Base-by-base conservation (phyloP, 2,113 vertebrate genomes). In the Vicugna pacos region DNA sequence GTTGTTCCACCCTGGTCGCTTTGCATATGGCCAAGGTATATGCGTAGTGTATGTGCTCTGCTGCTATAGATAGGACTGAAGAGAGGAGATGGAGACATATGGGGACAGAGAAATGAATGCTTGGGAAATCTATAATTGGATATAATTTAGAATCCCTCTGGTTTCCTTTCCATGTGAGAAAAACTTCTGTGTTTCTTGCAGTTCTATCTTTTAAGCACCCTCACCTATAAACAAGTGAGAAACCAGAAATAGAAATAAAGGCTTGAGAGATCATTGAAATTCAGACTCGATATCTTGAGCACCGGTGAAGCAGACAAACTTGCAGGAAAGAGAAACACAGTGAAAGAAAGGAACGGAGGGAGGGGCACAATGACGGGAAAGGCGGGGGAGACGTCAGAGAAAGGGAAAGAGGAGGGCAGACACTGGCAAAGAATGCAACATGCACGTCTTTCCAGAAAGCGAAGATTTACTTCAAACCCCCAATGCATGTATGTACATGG, bases 181-280 rank as follows among this genome's bases (percentile, higher is more conserved):
- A 80, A 67, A 2, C 52, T 67, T 91, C 77, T 65, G 9, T 83
- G 32, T 83, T 96, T 83, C 75, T 76, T 64, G 24, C 75, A 62
- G 85, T 90, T 94, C 60, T 75, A 17, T 67, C 72, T 77, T 62
- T 52, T 87, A 73, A 94, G 52, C 8, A 50, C n/a, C 19, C 58
- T 94, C 69, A 80, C 88, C 67, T 79, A 79, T 13, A 87, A 93
- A 76, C 86, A 93, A 42, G 70, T 93, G 30, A 56, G 52, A 91
- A 93, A 83, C 8, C 82, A 96, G 64, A 96, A 96, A 95, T 81
- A 97, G 79, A 95, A 95, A 87, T 90, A 94, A 93, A 93, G 17
- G 19, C 48, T 86, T 84, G 16, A 93, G 76, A 93, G 48, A 76
- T 76, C 32, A 79, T 93, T 96, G 94, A 94, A 95, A 94, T 93